Evolutionary conservation across 2,113 vertebrate species (phyloP).

Genomic region (Regulus satrapa): DNA sequence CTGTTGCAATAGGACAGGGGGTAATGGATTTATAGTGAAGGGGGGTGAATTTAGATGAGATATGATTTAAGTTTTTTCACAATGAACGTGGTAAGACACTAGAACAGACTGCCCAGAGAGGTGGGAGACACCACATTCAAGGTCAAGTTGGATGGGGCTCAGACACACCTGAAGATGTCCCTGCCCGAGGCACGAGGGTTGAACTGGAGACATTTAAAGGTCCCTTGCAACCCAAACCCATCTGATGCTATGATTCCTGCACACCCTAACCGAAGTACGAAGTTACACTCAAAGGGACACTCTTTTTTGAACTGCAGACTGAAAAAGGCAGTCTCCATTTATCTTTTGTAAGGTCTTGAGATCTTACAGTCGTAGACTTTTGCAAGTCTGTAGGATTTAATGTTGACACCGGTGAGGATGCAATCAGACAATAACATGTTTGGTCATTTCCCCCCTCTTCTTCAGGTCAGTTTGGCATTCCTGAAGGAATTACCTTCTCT

Average conservation of each 20-base stretch:
- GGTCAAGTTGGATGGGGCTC: background rate
- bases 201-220: background rate
- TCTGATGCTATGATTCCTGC: background rate
- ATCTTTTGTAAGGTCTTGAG: too few relatives aligned
- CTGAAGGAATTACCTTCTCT: conserved; percentile 82
- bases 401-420: background rate
- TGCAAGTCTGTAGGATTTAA: background rate
- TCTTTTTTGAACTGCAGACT: background rate
- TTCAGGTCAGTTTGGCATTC: conserved; percentile 79
- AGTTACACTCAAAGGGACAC: background rate
- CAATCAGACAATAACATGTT: background rate
- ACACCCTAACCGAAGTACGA: background rate
- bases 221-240: background rate
- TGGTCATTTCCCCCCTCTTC: background rate
- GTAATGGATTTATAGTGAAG: background rate
- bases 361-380: background rate
- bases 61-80: background rate
- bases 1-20: background rate
- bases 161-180: background rate
- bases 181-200: background rate
- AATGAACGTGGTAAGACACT: background rate
- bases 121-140: background rate
- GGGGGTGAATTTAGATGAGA: background rate
- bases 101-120: background rate
- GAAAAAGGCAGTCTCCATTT: background rate